These are phyloP conservation scores for Steatocranus sp. DNA, from an alignment of 2,797 vertebrate species.

Conservation along the genomic window DNA sequence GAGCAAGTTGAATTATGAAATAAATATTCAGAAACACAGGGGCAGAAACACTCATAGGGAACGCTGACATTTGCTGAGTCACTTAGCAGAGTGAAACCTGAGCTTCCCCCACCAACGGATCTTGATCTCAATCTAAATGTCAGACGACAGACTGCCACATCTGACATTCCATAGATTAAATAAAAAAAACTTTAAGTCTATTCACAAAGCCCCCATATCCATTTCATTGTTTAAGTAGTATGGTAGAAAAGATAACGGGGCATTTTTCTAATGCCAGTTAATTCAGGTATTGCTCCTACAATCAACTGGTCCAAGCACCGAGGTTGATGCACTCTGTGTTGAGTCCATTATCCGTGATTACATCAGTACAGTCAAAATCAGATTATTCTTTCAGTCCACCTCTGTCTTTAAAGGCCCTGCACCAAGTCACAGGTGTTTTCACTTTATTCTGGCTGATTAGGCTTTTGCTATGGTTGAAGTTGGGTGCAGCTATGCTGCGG, in stretches of 20 bases:
- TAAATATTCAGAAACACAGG: neutral
- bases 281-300: neutral
- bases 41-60: neutral
- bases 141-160: neutral
- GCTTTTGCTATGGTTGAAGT: neutral
- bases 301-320: neutral
- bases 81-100: conserved; percentile 21
- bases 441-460: neutral
- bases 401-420: neutral
- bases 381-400: neutral
- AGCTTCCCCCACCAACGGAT: neutral
- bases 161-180: neutral
- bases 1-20: neutral
- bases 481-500: neutral
- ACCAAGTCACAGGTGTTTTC: neutral
- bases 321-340: neutral
- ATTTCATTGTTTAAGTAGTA: neutral
- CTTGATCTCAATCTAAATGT: conserved; percentile 4
- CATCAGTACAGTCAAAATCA: neutral
- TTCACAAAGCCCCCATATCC: neutral
- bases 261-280: neutral
- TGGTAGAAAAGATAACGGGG: neutral
- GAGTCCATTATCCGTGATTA: neutral
- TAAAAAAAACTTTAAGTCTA: neutral
- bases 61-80: neutral